A percentile compares a stretch with the other conserved stretches of the same genome.
Evolutionary conservation across 2,113 vertebrate species (phyloP).

Genomic region (Anhinga rufa): DNA sequence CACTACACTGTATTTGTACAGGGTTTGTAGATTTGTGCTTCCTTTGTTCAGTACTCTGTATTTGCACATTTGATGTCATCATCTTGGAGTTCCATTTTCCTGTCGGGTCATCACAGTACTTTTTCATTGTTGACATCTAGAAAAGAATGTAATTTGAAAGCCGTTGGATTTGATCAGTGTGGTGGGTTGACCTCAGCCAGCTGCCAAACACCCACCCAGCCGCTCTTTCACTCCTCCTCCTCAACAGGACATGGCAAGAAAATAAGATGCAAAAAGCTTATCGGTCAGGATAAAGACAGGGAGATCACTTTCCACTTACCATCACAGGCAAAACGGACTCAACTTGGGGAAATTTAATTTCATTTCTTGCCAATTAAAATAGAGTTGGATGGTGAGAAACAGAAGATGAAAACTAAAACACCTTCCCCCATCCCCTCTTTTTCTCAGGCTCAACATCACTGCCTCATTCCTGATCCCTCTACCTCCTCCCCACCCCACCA

Average conservation of each 20-base stretch:
- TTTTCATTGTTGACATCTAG: neutral
- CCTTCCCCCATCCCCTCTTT: neutral
- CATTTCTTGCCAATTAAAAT: neutral
- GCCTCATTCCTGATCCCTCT: neutral
- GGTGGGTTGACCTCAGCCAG: neutral
- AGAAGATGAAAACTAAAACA: neutral
- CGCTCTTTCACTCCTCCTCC: neutral
- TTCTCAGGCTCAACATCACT: neutral
- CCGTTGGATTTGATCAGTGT: neutral
- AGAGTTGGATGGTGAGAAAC: neutral
- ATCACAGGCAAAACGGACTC: neutral
- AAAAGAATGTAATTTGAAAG: neutral
- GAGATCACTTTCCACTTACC: neutral
- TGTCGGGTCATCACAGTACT: neutral
- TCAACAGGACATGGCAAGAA: neutral
- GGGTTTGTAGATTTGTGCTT: neutral
- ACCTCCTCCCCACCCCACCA: neutral
- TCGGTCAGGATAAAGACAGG: neutral
- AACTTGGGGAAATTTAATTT: neutral
- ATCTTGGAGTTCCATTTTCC: neutral
- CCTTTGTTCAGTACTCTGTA: neutral
- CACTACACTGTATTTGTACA: neutral
- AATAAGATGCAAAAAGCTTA: neutral
- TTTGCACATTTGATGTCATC: neutral
- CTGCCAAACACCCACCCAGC: neutral